Conservation (phyloP, 2,888 invertebrate genomes). For the Papilio demoleus region DNA sequence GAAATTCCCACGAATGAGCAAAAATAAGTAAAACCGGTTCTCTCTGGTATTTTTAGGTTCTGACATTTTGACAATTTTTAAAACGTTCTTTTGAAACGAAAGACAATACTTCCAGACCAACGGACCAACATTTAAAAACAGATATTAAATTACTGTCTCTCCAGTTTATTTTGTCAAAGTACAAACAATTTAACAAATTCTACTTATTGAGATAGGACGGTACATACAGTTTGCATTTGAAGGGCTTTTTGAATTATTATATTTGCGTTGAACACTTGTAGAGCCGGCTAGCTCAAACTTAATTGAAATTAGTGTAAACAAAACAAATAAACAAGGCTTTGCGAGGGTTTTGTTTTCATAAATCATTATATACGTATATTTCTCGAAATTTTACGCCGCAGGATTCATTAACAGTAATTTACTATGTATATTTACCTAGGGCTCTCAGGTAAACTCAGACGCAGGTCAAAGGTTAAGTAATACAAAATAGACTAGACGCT, state of each 20-base stretch:
- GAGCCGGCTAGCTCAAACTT: constrained; percentile 1
- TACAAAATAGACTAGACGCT: neutral
- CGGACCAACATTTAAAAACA: too few species aligned
- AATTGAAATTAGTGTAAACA: constrained; percentile 1
- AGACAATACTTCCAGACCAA: too few species aligned
- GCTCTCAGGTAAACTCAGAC: neutral
- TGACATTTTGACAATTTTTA: too few species aligned
- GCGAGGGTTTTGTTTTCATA: constrained; percentile 6
- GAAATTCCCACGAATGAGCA: neutral
- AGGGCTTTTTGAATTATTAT: neutral
- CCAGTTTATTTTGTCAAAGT: neutral
- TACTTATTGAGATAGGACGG: neutral
- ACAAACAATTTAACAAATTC: neutral
- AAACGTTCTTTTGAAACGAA: too few species aligned
- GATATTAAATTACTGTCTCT: neutral
- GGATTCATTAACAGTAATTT: neutral
- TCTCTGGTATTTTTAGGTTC: neutral
- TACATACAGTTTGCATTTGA: neutral
- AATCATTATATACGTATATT: neutral
- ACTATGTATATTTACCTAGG: neutral
- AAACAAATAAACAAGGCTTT: neutral
- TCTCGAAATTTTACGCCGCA: neutral
- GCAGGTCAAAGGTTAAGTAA: neutral
- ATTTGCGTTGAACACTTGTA: constrained; percentile 19
- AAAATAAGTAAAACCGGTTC: neutral